These are phyloP conservation scores for Lynx canadensis DNA, from an alignment of 2,113 vertebrate genomes.

Conservation along the genomic window DNA sequence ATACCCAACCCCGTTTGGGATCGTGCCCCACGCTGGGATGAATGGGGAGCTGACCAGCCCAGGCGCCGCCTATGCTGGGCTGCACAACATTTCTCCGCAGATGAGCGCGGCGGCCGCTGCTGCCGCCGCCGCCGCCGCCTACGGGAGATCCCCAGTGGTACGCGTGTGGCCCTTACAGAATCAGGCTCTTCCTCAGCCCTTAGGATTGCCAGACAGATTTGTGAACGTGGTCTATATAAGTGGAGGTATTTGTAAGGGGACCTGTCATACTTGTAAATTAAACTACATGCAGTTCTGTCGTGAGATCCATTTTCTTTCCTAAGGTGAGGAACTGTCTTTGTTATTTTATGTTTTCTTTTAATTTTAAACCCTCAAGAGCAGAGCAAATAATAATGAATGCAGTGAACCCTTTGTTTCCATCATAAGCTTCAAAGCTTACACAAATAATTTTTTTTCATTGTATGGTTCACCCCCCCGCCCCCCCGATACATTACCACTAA, in stretches of 20 bases:
- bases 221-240: neutral
- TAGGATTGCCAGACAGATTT: neutral
- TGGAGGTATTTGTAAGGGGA: neutral
- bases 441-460: neutral
- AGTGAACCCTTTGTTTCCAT: neutral
- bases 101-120: conserved; percentile 90
- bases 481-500: neutral
- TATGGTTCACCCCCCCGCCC: neutral
- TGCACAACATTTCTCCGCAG: conserved; percentile 91
- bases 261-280: neutral
- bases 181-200: neutral
- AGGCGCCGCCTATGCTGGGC: conserved; percentile 89
- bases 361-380: neutral
- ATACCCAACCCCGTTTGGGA: conserved; percentile 90
- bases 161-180: conserved; percentile 38
- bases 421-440: neutral
- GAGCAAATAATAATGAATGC: neutral
- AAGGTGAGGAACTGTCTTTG: neutral
- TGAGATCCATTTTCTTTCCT: neutral
- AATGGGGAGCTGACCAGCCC: conserved; percentile 91
- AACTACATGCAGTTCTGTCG: neutral
- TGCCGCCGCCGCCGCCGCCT: conserved; percentile 88
- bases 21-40: conserved; percentile 90
- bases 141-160: conserved; percentile 91
- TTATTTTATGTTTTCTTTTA: neutral